These are phyloP conservation scores for Sorex araneus DNA, from an alignment of 2,113 vertebrate species.

Conservation along the genomic window DNA sequence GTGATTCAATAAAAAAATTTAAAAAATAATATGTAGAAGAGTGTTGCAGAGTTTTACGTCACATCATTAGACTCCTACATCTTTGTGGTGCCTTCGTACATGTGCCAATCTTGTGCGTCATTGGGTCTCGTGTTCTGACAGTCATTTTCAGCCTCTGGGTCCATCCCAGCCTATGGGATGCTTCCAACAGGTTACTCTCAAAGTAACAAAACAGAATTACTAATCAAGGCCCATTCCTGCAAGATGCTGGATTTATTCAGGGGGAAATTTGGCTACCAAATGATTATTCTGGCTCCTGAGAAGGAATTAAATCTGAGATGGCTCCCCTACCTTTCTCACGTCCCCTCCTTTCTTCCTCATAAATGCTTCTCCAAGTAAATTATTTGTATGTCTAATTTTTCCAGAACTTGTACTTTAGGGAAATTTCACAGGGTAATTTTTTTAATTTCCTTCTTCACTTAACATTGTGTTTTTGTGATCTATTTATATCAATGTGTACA, in stretches of 20 bases:
- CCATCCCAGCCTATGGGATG: not conserved
- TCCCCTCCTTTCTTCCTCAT: not conserved
- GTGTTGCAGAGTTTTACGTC: not conserved
- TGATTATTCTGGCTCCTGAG: not conserved
- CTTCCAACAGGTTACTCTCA: not conserved
- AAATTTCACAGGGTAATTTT: not conserved
- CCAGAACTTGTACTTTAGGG: not conserved
- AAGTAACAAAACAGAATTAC: not conserved
- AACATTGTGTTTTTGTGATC: slow-evolving; percentile 53
- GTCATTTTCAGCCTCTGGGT: not conserved
- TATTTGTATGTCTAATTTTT: not conserved
- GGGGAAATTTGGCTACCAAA: not conserved
- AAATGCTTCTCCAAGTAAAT: not conserved
- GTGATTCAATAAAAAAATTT: too few relatives aligned
- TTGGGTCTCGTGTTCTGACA: not conserved
- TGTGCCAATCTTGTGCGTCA: not conserved
- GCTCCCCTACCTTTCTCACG: not conserved
- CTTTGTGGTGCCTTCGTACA: not conserved
- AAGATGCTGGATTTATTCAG: not conserved
- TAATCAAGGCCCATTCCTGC: not conserved
- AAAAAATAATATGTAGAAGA: too few relatives aligned
- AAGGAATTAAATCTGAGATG: not conserved
- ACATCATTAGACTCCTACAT: not conserved
- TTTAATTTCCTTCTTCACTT: slow-evolving; percentile 45
- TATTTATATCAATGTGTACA: slow-evolving; percentile 63